phyloP scores from a whole-genome alignment of 2,797 vertebrate species.

The Mustela erminea region DNA sequence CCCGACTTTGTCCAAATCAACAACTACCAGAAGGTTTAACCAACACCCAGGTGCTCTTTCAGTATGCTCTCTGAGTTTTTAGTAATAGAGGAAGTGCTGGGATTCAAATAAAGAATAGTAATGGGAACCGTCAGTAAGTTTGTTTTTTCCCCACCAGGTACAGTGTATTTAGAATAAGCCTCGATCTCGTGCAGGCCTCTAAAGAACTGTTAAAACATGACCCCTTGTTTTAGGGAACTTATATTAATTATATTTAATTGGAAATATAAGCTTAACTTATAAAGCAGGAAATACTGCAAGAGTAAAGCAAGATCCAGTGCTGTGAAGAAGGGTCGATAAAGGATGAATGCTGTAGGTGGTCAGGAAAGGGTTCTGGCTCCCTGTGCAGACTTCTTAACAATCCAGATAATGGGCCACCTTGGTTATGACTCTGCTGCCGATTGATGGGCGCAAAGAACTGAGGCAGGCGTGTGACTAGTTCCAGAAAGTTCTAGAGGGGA shows the following conservation, averaged over 20 bases:
- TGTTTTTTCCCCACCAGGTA: background rate
- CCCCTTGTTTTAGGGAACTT: background rate
- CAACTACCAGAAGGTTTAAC: background rate
- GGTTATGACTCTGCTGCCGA: background rate
- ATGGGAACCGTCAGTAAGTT: background rate
- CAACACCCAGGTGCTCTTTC: accelerated
- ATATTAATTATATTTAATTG: background rate
- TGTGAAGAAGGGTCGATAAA: background rate
- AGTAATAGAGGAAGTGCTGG: background rate
- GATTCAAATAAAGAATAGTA: background rate
- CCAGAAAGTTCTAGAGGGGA: background rate
- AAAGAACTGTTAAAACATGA: background rate
- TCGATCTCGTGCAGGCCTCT: background rate
- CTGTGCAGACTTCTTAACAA: background rate
- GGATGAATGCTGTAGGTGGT: background rate
- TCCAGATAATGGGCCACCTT: accelerated
- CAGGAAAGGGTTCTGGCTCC: background rate
- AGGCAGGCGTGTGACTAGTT: background rate
- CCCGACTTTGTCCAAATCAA: background rate
- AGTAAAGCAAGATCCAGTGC: background rate
- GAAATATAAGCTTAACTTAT: background rate
- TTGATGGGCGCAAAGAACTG: background rate
- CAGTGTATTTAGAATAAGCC: background rate
- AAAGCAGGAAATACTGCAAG: background rate
- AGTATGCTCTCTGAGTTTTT: background rate